A percentile compares a stretch with the other conserved stretches of the same genome.
phyloP scores from a whole-genome alignment of 2,797 vertebrate species.

The Pantherophis alleghaniensis region DNA sequence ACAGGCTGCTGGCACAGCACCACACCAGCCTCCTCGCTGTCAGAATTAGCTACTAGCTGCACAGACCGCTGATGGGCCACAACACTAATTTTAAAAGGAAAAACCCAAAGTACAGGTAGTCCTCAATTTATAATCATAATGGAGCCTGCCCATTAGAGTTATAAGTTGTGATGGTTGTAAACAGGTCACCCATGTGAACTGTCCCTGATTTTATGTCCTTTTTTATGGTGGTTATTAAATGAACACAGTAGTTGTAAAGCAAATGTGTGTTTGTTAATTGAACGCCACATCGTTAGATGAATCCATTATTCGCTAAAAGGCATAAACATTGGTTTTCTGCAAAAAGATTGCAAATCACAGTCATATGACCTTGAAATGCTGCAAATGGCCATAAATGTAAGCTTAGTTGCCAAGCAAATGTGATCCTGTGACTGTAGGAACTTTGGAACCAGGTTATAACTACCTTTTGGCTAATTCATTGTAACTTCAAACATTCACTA shows the following conservation, averaged over 20 bases:
- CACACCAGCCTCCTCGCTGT: no score
- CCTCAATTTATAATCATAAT: not conserved
- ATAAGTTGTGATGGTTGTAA: not conserved
- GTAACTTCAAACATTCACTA: not conserved
- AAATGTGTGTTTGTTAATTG: not conserved
- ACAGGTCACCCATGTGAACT: not conserved
- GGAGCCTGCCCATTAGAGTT: not conserved
- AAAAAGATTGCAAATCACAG: not conserved
- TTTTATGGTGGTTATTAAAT: not conserved
- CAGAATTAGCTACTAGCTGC: no score
- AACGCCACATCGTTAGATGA: not conserved
- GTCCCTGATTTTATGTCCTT: not conserved
- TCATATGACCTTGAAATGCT: not conserved
- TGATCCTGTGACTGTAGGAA: not conserved
- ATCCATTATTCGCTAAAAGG: not conserved
- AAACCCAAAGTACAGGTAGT: not conserved
- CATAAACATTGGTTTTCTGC: not conserved
- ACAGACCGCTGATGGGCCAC: no score
- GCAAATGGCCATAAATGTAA: not conserved
- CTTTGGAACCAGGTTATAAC: not conserved
- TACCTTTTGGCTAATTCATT: not conserved
- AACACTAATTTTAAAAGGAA: not conserved
- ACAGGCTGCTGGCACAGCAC: no score
- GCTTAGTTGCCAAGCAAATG: not conserved
- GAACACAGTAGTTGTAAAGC: not conserved